phyloP scores from a whole-genome alignment of 2,888 invertebrate species.

The Trissonchulus sp. region DNA sequence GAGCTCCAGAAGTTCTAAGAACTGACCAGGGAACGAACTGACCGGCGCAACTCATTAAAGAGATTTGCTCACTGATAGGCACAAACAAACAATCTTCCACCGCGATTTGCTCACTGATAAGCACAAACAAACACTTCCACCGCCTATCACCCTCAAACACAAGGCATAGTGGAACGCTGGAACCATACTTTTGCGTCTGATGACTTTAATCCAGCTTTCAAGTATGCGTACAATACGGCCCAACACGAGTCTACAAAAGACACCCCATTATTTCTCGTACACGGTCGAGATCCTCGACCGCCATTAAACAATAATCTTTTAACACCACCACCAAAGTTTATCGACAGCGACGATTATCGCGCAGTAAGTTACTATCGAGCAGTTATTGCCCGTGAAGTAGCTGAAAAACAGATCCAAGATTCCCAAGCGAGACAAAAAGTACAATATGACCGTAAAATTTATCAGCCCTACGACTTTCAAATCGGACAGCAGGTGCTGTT shows the following conservation, averaged over 20 bases:
- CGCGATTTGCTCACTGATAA: too few species aligned
- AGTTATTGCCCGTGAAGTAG: neutral
- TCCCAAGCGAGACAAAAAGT: constrained; percentile 7
- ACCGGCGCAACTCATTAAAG: neutral
- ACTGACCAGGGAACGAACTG: neutral
- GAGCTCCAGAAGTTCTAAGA: neutral
- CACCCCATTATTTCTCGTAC: constrained; percentile 27
- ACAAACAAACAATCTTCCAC: neutral
- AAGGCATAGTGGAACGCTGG: too few species aligned
- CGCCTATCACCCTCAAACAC: too few species aligned
- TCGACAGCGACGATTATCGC: neutral
- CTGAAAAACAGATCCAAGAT: neutral
- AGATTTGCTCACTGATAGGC: neutral
- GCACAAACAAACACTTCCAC: too few species aligned
- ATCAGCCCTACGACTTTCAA: neutral
- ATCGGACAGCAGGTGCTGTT: constrained; percentile 7
- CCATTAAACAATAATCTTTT: constrained; percentile 9
- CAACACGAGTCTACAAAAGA: constrained; percentile 29
- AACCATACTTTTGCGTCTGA: constrained; percentile 34
- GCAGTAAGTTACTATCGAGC: neutral
- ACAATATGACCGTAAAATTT: constrained; percentile 2
- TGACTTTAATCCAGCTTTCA: constrained; percentile 28
- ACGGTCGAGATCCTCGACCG: constrained; percentile 25
- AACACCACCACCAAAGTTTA: neutral
- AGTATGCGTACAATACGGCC: constrained; percentile 32